Evolutionary conservation across 2,113 vertebrate genomes (phyloP).

Genomic region (Tragelaphus strepsiceros): DNA sequence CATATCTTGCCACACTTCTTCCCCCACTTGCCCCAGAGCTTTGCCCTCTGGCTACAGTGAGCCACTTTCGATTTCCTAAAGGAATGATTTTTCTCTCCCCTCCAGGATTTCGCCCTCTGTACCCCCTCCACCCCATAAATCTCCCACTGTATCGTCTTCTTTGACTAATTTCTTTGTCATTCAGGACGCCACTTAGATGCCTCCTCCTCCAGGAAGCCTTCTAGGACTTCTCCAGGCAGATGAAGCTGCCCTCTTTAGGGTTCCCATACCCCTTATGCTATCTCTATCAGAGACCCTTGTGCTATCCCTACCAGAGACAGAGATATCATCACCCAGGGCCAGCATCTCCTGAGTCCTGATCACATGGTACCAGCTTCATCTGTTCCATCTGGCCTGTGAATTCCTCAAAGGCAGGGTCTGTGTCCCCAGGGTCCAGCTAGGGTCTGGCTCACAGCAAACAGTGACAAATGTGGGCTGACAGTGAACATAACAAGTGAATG

Average conservation of each 20-base stretch:
- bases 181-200: neutral
- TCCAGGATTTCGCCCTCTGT: neutral
- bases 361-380: neutral
- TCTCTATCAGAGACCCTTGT: neutral
- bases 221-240: neutral
- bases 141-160: neutral
- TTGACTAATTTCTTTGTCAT: neutral
- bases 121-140: neutral
- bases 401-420: conserved; percentile 47
- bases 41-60: neutral
- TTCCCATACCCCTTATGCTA: neutral
- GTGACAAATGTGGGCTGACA: conserved; percentile 27
- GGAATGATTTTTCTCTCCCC: neutral
- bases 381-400: conserved; percentile 5
- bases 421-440: neutral
- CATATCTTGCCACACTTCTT: neutral
- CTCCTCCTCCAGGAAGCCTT: neutral
- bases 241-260: neutral
- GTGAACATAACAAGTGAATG: conserved; percentile 4
- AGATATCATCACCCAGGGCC: neutral
- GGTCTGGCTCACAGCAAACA: neutral
- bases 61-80: neutral
- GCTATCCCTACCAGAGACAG: neutral
- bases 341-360: neutral
- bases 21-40: neutral